Percentiles rank a stretch among this genome's conserved stretches.
Evolutionary conservation across 2,797 vertebrate species (phyloP).

Genomic region (Babyrousa celebensis): DNA sequence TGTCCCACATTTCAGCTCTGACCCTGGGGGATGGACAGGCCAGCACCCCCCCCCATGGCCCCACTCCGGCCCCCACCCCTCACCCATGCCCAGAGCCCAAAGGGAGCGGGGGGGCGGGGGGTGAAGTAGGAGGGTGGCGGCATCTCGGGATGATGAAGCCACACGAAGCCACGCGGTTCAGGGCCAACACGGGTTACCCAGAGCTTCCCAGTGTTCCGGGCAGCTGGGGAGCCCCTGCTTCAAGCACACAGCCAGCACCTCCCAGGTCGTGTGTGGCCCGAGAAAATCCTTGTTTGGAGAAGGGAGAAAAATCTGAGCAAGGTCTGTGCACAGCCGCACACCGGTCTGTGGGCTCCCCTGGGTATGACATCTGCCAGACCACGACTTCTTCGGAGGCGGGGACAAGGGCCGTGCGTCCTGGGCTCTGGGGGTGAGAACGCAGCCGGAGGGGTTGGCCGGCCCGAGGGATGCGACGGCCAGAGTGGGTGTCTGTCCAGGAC

Average conservation of each 20-base stretch:
- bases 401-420: fast-evolving
- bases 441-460: fast-evolving
- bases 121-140: not conserved
- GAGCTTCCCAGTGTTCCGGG: not conserved
- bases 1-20: not conserved
- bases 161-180: too few relatives aligned
- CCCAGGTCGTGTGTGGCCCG: fast-evolving
- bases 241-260: not conserved
- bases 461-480: fast-evolving
- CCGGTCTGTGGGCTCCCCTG: fast-evolving
- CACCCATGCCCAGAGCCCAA: fast-evolving
- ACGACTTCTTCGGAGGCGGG: fast-evolving
- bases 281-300: not conserved
- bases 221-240: too few relatives aligned
- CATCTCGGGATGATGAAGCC: not conserved
- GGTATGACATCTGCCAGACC: fast-evolving
- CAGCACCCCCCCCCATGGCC: not conserved
- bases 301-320: not conserved
- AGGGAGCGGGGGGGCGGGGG: not conserved
- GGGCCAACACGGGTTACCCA: fast-evolving
- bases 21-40: not conserved
- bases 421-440: too few relatives aligned
- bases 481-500: too few relatives aligned
- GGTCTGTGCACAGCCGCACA: fast-evolving
- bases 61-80: fast-evolving